These are phyloP conservation scores for Sardina pilchardus DNA, from an alignment of 2,113 vertebrate genomes.

Conservation along the genomic window DNA sequence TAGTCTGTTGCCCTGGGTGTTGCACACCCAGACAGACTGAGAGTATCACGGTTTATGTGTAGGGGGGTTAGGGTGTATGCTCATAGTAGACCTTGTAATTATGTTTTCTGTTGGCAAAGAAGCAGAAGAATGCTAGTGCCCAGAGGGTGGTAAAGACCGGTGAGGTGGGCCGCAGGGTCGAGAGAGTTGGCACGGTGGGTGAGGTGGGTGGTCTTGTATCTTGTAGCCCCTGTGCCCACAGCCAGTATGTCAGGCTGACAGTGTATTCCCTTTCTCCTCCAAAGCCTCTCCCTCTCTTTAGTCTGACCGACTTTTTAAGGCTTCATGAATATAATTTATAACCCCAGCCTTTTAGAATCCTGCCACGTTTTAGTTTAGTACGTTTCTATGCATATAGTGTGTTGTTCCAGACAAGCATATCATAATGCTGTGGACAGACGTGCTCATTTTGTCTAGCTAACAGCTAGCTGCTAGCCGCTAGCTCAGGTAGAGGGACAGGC, in stretches of 20 bases:
- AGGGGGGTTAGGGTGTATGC: not conserved
- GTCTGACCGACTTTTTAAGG: not conserved
- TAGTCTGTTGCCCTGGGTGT: too few relatives aligned
- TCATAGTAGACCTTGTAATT: constrained; percentile 2
- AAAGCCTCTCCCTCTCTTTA: not conserved
- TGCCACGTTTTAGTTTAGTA: not conserved
- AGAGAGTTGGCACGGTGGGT: constrained; percentile 5
- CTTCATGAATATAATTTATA: not conserved
- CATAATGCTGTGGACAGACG: not conserved
- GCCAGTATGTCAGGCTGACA: constrained; percentile 7
- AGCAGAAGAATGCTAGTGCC: constrained; percentile 26
- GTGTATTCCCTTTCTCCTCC: not conserved
- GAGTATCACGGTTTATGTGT: not conserved
- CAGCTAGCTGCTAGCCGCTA: not conserved
- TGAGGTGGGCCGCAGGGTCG: constrained; percentile 12
- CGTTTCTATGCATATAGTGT: not conserved
- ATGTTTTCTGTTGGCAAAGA: constrained; percentile 27
- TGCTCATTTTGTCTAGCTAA: not conserved
- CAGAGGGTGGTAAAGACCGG: constrained; percentile 31
- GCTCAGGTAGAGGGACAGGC: constrained; percentile 5
- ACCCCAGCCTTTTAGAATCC: too few relatives aligned
- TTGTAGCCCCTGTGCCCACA: not conserved
- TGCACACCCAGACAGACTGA: not conserved
- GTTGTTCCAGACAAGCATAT: not conserved
- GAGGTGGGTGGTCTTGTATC: constrained; percentile 27